Evolutionary conservation across 64 coral and sea anemone species (phyloP).

Genomic region (Catalaphyllia jardinei): DNA sequence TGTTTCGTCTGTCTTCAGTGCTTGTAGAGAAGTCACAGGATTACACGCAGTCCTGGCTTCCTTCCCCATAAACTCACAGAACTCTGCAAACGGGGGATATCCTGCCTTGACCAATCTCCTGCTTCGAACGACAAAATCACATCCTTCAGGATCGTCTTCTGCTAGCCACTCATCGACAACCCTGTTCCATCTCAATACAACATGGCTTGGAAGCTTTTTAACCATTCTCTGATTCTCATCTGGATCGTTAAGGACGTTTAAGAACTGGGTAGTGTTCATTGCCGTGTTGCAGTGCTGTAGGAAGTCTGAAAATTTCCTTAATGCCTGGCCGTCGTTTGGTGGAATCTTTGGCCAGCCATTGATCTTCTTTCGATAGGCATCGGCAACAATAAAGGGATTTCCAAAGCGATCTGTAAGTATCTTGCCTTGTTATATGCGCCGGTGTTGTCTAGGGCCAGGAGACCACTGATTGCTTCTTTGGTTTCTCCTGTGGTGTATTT

Average conservation of each 20-base stretch:
- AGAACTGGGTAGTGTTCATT: too few species aligned
- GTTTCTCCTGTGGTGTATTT: constrained; percentile 50
- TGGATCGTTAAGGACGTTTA: neutral
- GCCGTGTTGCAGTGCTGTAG: too few species aligned
- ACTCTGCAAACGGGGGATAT: constrained; percentile 43
- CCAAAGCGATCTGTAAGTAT: constrained; percentile 14
- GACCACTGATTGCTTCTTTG: constrained; percentile 51
- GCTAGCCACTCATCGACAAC: constrained; percentile 48
- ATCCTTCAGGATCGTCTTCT: neutral
- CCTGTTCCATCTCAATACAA: constrained; percentile 58
- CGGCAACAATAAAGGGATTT: constrained; percentile 61
- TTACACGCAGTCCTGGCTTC: constrained; percentile 66
- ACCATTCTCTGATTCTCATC: constrained; percentile 73
- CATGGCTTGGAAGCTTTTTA: constrained; percentile 50
- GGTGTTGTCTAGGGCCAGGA: neutral
- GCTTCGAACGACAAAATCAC: neutral
- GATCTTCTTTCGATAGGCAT: constrained; percentile 37
- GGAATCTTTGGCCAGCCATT: constrained; percentile 42
- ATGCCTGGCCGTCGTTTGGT: constrained; percentile 8
- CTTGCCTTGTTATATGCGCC: constrained; percentile 36
- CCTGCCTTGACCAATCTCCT: neutral
- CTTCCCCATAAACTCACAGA: constrained; percentile 37
- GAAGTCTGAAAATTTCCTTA: too few species aligned
- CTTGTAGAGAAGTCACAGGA: neutral
- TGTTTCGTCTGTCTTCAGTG: neutral